phyloP scores from a whole-genome alignment of 1,140 invertebrate genomes.

The Anoplophora glabripennis region DNA sequence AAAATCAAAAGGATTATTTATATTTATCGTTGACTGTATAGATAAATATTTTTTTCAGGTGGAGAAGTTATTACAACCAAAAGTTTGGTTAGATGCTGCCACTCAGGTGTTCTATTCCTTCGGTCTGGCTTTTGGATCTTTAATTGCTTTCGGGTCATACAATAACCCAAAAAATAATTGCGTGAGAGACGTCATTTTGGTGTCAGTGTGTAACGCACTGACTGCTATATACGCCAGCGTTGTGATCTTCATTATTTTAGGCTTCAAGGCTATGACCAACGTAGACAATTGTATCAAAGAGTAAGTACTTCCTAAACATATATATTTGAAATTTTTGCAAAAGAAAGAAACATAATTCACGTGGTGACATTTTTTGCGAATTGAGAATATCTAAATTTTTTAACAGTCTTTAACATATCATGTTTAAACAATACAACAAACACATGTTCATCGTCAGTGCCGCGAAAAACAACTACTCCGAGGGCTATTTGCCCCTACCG shows the following conservation, averaged over 20 bases:
- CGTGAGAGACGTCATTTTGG: constrained; percentile 82
- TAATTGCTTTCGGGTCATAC: constrained; percentile 89
- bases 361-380: too few species aligned
- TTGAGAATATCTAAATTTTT: too few species aligned
- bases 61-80: constrained; percentile 74
- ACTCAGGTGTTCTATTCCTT: constrained; percentile 96
- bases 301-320: constrained; percentile 66
- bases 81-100: constrained; percentile 90
- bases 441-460: too few species aligned
- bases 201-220: constrained; percentile 85
- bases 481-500: too few species aligned
- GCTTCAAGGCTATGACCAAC: constrained; percentile 81
- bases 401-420: too few species aligned
- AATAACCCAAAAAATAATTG: constrained; percentile 89
- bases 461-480: too few species aligned
- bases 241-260: constrained; percentile 85
- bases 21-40: too few species aligned
- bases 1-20: too few species aligned
- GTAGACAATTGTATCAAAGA: constrained; percentile 72
- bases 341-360: too few species aligned
- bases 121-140: constrained; percentile 87
- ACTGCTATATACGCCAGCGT: constrained; percentile 93
- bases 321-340: background rate
- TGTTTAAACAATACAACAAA: too few species aligned
- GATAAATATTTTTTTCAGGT: constrained; percentile 53